Percentiles rank a stretch among this genome's conserved stretches.
phyloP scores from a whole-genome alignment of 2,797 vertebrate genomes.

The Carduelis carduelis region DNA sequence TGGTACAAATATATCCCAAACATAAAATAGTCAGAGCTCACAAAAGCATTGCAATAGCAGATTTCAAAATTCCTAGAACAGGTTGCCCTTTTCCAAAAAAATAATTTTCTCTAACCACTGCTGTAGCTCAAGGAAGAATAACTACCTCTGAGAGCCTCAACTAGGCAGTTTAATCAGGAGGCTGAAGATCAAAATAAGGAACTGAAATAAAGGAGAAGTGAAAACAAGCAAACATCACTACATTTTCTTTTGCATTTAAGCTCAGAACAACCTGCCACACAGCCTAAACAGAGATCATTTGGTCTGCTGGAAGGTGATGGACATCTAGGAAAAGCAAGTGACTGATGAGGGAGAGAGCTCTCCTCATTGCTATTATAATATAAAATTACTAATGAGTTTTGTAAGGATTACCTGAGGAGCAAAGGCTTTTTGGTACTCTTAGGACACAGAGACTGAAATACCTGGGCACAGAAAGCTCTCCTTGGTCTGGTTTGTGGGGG shows the following conservation, averaged over 20 bases:
- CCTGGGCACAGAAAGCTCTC: conserved; percentile 90
- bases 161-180: not conserved
- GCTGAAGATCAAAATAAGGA: not conserved
- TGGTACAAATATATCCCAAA: not conserved
- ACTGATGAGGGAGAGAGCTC: not conserved
- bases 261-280: not conserved
- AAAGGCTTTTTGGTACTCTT: not conserved
- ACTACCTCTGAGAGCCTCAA: not conserved
- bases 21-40: not conserved
- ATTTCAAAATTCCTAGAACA: not conserved
- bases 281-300: not conserved
- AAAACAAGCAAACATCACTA: not conserved
- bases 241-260: not conserved
- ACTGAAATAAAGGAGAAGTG: not conserved
- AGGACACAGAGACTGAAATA: conserved; percentile 51
- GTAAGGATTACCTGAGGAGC: not conserved
- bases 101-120: not conserved
- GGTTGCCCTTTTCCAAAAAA: not conserved
- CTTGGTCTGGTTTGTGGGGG: conserved; percentile 79
- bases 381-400: not conserved
- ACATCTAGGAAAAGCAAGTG: not conserved
- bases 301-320: not conserved
- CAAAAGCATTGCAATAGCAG: not conserved
- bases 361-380: not conserved
- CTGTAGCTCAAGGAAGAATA: not conserved